These are phyloP conservation scores for Lethrus apterus DNA, from an alignment of 1,140 invertebrate species.

Conservation along the genomic window DNA sequence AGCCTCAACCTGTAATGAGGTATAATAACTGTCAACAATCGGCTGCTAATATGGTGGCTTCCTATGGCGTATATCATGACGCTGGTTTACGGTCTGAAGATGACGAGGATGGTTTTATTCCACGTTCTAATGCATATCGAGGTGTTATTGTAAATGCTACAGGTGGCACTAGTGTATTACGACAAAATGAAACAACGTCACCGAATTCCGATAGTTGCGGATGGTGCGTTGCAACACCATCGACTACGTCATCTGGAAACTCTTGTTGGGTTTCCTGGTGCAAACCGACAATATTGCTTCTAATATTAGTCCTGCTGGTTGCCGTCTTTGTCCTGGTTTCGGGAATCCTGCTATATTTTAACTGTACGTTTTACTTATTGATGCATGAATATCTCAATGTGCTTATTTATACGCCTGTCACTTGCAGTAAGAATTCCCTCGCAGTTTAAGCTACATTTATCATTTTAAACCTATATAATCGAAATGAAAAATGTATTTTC, in stretches of 20 bases:
- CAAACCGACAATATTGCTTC: slow-evolving; percentile 41
- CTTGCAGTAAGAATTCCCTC: too few species aligned
- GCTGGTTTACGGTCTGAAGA: slow-evolving; percentile 38
- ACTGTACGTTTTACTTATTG: slow-evolving; percentile 48
- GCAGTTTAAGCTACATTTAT: too few species aligned
- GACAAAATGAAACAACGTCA: slow-evolving; percentile 12
- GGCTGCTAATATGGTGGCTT: slow-evolving; percentile 30
- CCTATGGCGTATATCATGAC: slow-evolving; percentile 49
- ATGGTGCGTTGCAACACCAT: slow-evolving; percentile 20
- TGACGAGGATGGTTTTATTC: slow-evolving; percentile 45
- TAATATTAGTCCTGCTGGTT: slow-evolving; percentile 42
- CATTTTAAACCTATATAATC: too few species aligned
- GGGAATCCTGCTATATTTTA: slow-evolving; percentile 45
- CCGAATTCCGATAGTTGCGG: slow-evolving; percentile 21
- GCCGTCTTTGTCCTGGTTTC: slow-evolving; percentile 45
- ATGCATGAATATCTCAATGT: too few species aligned
- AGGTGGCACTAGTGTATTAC: slow-evolving; percentile 43
- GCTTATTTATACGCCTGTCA: too few species aligned
- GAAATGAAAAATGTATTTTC: too few species aligned
- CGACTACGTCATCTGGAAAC: slow-evolving; percentile 19
- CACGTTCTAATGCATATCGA: slow-evolving; percentile 43
- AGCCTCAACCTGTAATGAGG: slow-evolving; percentile 17
- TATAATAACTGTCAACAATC: slow-evolving; percentile 26
- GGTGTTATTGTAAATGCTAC: slow-evolving; percentile 48
- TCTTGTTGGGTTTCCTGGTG: slow-evolving; percentile 39